Percentiles rank a stretch among this genome's conserved stretches.
Evolutionary conservation across 2,888 invertebrate genomes (phyloP).

Genomic region (Andrena bucephala): DNA sequence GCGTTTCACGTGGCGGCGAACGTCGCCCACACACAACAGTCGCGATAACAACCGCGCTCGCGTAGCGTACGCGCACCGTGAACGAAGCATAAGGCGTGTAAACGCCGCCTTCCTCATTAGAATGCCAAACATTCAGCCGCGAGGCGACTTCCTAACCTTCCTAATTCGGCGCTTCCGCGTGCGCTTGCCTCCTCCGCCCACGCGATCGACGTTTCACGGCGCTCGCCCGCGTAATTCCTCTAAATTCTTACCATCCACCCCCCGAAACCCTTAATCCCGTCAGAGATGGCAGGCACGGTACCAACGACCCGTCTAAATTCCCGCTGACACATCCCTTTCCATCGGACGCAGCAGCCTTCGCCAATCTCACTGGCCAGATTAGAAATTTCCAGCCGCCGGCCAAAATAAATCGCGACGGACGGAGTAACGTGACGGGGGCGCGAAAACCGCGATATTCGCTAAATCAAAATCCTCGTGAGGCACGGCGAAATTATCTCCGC

Average conservation of each 20-base stretch:
- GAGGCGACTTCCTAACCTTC: conserved; percentile 79
- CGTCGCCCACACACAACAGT: conserved; percentile 54
- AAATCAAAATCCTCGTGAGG: conserved; percentile 49
- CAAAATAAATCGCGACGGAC: conserved; percentile 24
- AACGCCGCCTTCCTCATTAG: conserved; percentile 84
- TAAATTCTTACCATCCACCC: background rate
- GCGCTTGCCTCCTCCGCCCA: conserved; percentile 40
- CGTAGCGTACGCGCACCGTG: conserved; percentile 43
- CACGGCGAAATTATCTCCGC: conserved; percentile 52
- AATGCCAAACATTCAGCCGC: conserved; percentile 80
- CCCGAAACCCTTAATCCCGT: background rate
- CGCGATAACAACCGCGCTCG: conserved; percentile 57
- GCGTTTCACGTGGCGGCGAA: conserved; percentile 44
- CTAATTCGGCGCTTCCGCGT: conserved; percentile 80
- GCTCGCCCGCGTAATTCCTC: conserved; percentile 2
- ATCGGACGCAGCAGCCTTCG: no score
- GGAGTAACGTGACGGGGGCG: background rate
- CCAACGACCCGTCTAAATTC: background rate
- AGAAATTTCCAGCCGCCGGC: conserved; percentile 10
- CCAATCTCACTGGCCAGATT: background rate
- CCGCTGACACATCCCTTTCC: background rate
- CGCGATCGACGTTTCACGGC: conserved; percentile 41
- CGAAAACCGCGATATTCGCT: conserved; percentile 37
- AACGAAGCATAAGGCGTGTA: conserved; percentile 73
- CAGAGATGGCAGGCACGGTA: background rate